Percentiles rank a stretch among this genome's conserved stretches.
Conservation (phyloP, 2,113 vertebrate species). For the Gasterosteus aculeatus region DNA sequence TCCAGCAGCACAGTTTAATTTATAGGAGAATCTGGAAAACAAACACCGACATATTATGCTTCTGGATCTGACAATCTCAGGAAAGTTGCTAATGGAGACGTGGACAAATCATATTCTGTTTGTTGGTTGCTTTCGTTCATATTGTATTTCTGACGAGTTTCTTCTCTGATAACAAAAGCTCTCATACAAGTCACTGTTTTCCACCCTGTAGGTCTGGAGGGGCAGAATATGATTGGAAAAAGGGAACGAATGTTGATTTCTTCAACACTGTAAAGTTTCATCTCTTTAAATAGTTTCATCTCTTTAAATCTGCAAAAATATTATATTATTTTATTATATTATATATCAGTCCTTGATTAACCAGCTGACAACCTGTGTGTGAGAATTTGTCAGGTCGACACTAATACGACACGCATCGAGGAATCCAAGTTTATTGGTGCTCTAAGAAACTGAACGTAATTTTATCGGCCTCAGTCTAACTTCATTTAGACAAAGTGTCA, state of each 20-base stretch:
- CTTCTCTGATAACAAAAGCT: not conserved
- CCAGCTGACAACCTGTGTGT: not conserved
- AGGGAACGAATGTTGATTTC: not conserved
- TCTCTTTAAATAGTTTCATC: not conserved
- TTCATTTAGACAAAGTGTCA: not conserved
- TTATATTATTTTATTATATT: too few species aligned
- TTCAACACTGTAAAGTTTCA: not conserved
- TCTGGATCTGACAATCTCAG: constrained; percentile 59
- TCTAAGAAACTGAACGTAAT: not conserved
- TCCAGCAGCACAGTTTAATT: constrained; percentile 76
- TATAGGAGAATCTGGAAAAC: constrained; percentile 78
- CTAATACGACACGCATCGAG: not conserved
- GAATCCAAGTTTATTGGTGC: not conserved
- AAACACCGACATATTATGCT: constrained; percentile 83
- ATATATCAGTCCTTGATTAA: not conserved
- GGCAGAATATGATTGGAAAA: not conserved
- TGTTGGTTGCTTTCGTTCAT: not conserved
- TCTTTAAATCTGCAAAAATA: not conserved
- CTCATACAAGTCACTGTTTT: not conserved
- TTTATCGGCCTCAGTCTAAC: not conserved
- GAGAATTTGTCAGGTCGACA: not conserved
- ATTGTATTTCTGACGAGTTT: not conserved
- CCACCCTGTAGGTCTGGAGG: not conserved
- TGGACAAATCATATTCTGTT: constrained; percentile 19
- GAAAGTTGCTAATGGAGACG: constrained; percentile 28